A percentile compares a stretch with the other conserved stretches of the same genome.
Evolutionary conservation across 1,140 invertebrate species (phyloP).

Genomic region (Latrodectus geometricus): DNA sequence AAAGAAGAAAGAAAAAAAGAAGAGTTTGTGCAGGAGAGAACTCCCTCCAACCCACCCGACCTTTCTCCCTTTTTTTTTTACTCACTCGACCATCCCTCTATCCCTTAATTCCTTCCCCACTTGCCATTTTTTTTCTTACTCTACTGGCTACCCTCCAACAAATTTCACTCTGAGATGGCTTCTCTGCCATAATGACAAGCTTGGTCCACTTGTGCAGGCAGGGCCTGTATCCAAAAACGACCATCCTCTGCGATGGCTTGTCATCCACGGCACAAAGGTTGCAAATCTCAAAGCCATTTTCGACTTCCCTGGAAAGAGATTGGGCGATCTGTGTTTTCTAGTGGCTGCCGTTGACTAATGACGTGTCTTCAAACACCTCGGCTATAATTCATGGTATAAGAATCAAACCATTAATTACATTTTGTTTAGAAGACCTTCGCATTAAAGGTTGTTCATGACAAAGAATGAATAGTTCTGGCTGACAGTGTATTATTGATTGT

Average conservation of each 20-base stretch:
- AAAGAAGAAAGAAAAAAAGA: slow-evolving; percentile 10
- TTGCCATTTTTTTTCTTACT: neutral
- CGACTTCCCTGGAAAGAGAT: no score
- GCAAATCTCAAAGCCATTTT: no score
- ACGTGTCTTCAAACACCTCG: no score
- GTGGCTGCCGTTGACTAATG: no score
- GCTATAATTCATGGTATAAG: no score
- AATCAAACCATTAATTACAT: no score
- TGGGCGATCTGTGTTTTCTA: no score
- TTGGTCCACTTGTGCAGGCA: slow-evolving; percentile 8
- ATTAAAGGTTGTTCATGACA: no score
- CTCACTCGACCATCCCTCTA: neutral
- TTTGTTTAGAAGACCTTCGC: no score
- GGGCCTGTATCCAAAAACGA: slow-evolving; percentile 20
- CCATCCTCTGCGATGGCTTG: neutral
- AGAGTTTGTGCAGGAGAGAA: neutral
- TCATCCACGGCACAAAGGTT: no score
- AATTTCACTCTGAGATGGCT: slow-evolving; percentile 14
- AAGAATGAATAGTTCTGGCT: no score
- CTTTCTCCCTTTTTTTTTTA: neutral
- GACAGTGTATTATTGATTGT: no score
- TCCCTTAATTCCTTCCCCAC: neutral
- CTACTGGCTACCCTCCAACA: slow-evolving; percentile 41
- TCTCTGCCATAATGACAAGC: neutral
- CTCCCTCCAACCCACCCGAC: neutral